Base-by-base conservation (phyloP, 1,140 invertebrate species). In the Tribolium madens region DNA sequence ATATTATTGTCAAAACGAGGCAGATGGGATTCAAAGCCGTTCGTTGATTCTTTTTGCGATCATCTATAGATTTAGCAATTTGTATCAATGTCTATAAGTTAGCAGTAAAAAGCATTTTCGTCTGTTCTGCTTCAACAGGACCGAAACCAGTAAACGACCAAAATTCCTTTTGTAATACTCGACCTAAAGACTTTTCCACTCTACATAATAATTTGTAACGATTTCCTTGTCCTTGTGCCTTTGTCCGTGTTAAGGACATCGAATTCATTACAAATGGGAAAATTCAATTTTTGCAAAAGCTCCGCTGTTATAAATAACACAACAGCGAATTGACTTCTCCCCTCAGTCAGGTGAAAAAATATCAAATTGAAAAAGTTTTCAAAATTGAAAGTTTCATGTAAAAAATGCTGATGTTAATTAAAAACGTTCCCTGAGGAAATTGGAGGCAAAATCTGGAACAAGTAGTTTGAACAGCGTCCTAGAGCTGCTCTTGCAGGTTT, bases 401-500 rank as follows among this genome's bases (percentile, higher is more conserved):
- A 42, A 42, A 42, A 42, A 42, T 42, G 36, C 10, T 57, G 10
- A 12, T 57, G 52, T 57, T 57, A 57, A 57, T 57, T 57, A 57
- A 57, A 57, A 57, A 26, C 18, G 52, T 57, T 57, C 52, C 52
- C 15, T n/a, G 52, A 18, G 17, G 52, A 57, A 57, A 57, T 57
- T 14, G 31, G 57, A 31, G 31, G 26, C 26, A 12, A 64, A 64
- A 64, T 64, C 33, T 64, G 17, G 57, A 64, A 33, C 57, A 64
- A 64, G 57, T 33, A 33, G 14, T 57, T 57, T 57, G 13, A 57
- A 52, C 50, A 52, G 50, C 50, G 53, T 60, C 53, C 53, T 60
- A 64, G 57, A 64, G 57, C 57, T 64, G 10, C 57, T 64, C 57
- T 64, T 60, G 69, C 18, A 47, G 73, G 78, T 79, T 75, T 76